phyloP scores from a whole-genome alignment of 2,797 vertebrate species.

The Sciaenops ocellatus region DNA sequence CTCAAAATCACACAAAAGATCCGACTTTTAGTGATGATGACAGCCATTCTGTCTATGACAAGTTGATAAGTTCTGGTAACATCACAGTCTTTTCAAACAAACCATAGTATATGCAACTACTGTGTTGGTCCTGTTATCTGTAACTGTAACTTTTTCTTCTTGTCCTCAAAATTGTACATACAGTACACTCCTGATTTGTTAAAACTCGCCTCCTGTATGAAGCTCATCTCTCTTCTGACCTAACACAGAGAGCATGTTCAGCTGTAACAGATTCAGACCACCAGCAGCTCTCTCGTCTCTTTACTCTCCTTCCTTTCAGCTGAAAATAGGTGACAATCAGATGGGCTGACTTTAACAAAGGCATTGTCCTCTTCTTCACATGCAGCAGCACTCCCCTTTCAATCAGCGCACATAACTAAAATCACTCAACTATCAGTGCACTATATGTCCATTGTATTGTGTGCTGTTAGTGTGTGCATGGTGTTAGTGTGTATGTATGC shows the following conservation, averaged over 20 bases:
- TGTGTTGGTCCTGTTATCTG: background rate
- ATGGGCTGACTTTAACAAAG: conserved; percentile 18
- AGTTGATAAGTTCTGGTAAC: conserved; percentile 7
- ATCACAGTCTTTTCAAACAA: background rate
- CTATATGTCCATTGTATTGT: background rate
- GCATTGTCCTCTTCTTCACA: conserved; percentile 10
- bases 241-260: background rate
- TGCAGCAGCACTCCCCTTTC: background rate
- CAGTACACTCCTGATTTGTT: background rate
- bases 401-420: background rate
- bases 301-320: conserved; percentile 12
- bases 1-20: conserved; percentile 15
- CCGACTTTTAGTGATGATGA: background rate
- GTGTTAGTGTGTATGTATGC: background rate
- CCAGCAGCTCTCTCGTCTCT: background rate
- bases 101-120: background rate
- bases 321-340: conserved; percentile 8
- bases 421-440: background rate
- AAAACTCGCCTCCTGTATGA: background rate
- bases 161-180: background rate
- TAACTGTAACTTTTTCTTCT: too few species aligned
- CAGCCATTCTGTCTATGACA: conserved; percentile 8
- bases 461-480: background rate
- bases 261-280: background rate
- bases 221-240: too few species aligned